A percentile compares a stretch with the other conserved stretches of the same genome.
Evolutionary conservation across 2,113 vertebrate species (phyloP).

Genomic region (Chloroceryle aenea): DNA sequence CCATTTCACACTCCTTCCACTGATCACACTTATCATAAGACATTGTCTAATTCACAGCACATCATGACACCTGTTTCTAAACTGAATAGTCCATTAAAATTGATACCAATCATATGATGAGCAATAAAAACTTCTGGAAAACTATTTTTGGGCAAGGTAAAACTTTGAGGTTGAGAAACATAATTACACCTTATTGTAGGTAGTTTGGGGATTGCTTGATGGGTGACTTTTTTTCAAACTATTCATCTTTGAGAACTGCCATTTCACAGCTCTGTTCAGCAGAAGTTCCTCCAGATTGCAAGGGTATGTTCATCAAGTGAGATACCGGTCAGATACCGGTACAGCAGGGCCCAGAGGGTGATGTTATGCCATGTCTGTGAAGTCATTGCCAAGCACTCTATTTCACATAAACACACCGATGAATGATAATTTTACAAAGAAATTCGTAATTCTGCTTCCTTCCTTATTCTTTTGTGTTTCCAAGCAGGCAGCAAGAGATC

Average conservation of each 20-base stretch:
- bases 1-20: neutral
- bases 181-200: neutral
- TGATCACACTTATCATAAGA: neutral
- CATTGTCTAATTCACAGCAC: neutral
- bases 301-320: neutral
- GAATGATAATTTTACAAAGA: neutral
- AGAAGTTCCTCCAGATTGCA: neutral
- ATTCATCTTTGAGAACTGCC: neutral
- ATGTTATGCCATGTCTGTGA: accelerated
- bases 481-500: neutral
- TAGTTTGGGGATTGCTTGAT: neutral
- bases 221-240: neutral
- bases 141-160: neutral
- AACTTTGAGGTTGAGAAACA: neutral
- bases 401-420: neutral
- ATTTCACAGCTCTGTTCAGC: neutral
- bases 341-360: neutral
- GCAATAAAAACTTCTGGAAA: neutral
- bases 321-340: neutral
- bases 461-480: neutral
- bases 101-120: neutral
- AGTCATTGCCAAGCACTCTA: neutral
- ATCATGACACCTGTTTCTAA: neutral
- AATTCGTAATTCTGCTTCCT: neutral
- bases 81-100: neutral